Conservation (phyloP, 2,888 invertebrate genomes). For the Drosophila silvestris region DNA sequence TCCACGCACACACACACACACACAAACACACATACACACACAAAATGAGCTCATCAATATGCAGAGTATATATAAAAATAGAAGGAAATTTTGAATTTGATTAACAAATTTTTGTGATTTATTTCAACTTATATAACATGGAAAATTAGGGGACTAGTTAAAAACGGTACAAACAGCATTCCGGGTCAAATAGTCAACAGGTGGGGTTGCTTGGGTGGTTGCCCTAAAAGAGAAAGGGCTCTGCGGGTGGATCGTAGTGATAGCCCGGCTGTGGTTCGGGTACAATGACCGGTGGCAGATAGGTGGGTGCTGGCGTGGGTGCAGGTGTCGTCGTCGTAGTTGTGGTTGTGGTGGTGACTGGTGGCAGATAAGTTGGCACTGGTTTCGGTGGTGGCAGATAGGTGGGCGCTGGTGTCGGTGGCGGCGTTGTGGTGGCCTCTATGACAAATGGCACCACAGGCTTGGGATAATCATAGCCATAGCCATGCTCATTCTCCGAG, state of each 20-base stretch:
- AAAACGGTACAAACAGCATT: conserved; percentile 61
- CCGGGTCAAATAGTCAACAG: conserved; percentile 38
- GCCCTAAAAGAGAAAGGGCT: conserved; percentile 63
- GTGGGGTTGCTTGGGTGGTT: background rate
- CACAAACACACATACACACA: background rate
- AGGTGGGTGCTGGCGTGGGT: conserved; percentile 65
- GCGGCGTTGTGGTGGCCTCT: conserved; percentile 49
- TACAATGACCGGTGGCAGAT: conserved; percentile 65
- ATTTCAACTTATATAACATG: conserved; percentile 64
- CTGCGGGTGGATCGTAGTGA: conserved; percentile 64
- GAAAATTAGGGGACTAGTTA: conserved; percentile 33
- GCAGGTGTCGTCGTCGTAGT: conserved; percentile 56
- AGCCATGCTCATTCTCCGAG: conserved; percentile 46
- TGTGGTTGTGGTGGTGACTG: conserved; percentile 40
- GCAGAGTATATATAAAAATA: conserved; percentile 35
- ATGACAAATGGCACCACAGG: conserved; percentile 71
- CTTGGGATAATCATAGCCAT: conserved; percentile 77
- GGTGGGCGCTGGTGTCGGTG: conserved; percentile 59
- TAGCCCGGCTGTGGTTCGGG: conserved; percentile 63
- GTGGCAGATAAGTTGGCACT: conserved; percentile 51
- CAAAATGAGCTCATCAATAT: conserved; percentile 66
- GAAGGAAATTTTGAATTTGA: conserved; percentile 43
- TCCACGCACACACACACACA: background rate
- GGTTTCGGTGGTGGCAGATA: conserved; percentile 60
- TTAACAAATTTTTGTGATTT: conserved; percentile 64